Evolutionary conservation across 2,113 vertebrate genomes (phyloP), one percentile per base, ranked within the genome.

Genomic region (Calidris pygmaea): DNA sequence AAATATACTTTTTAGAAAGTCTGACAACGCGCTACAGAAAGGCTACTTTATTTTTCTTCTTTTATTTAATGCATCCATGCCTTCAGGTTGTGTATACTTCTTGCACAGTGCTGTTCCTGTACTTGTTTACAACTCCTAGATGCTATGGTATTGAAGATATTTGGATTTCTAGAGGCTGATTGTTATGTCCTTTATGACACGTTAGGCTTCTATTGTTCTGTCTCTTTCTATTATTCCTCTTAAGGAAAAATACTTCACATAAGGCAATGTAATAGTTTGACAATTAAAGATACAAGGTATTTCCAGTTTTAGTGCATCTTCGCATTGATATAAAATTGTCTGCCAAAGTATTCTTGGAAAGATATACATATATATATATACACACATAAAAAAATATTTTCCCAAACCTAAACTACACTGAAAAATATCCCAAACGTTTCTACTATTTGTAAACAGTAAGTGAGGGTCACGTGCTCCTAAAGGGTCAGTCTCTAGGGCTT

Each of bases 1-100:
- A 76, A 67, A 47, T 37, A 45, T 0, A 8, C 15, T 26, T 43
- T 65, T 55, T 55, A 8, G 43, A 22, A 86, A 86, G 16, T 18
- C n/a, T 45, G n/a, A 45, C 2, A 1, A 14, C 66, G 39, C 56
- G 6, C 12, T 43, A 18, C 3, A 35, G 20, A 43, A 71, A 41
- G 5, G 12, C 15, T 15, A 6, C 2, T 16, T 59, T 4, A 0
- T 12, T 48, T 26, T 4, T 39, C 37, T 13, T 5, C 27, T 80
- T 76, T 24, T 1, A 39, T 37, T 27, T 47, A 47, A 7, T 24
- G 37, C 3, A 8, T 23, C 18, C 29, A 23, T 52, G 39, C 17
- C 14, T 23, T 87, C 20, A 7, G 3, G 3, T 50, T 91, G 32
- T 68, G 10, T 60, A 2, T 48, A 23, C 12, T 83, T 52, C 35